Base-by-base conservation (phyloP, 1,140 invertebrate species). In the Trypoxylus dichotomus region DNA sequence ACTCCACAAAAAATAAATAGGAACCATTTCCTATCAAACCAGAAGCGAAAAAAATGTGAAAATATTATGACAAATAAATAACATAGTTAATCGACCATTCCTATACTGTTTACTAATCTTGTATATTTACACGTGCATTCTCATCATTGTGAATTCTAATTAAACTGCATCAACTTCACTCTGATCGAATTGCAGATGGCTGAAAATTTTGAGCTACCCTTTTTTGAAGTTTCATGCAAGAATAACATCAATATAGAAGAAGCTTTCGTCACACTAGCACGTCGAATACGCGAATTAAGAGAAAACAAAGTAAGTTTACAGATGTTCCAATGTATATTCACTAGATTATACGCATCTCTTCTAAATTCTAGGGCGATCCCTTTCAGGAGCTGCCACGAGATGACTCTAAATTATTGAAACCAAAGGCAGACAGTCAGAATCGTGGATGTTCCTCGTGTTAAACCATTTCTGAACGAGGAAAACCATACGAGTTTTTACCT, bases 181-280 rank as follows among this genome's bases (percentile, higher is more conserved):
- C 13, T 25, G 15, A 27, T 15, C 7, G 27, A 68, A 15, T 80
- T 89, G 27, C 87, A 95, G 93, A 92, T 97, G 84, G 95, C 95
- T 0, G 94, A 96, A 83, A 94, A 94, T 86, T 96, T 96, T 84
- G 95, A 96, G 80, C 94, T 97, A 89, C 95, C 95, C 60, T 97
- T 96, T 85, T 96, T 95, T 86, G 95, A 97, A 87, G 95, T 96
- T 13, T 96, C 95, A 21, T 97, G 95, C 85, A 97, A 97, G 86
- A 92, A 93, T 78, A 94, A 96, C 83, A 92, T 96, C 47, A 97
- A 97, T 84, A 96, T 97, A 79, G 94, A 97, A 83, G 93, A 95
- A 83, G 92, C 93, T 41, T 95, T 95, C 86, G 87, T 96, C 68
- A 94, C 93, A 29, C 87, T 97, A 82, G 93, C 94, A 76, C 90